These are phyloP conservation scores for Catostomus latipinnis DNA, from an alignment of 2,797 vertebrate species.

Conservation along the genomic window DNA sequence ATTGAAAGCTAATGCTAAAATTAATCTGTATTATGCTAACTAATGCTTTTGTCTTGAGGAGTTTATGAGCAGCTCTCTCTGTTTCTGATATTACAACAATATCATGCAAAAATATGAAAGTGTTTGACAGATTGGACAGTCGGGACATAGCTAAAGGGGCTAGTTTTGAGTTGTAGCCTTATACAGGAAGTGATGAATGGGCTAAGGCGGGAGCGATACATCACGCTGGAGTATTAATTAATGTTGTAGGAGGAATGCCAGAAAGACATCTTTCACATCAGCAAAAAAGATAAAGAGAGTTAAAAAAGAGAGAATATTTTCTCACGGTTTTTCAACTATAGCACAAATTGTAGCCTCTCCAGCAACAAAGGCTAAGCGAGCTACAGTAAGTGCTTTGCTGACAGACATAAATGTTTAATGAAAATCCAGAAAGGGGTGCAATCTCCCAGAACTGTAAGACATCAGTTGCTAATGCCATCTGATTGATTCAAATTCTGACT, in stretches of 20 bases:
- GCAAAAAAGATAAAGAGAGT: slow-evolving; percentile 62
- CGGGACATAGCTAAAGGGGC: slow-evolving; percentile 55
- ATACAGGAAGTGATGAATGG: slow-evolving; percentile 78
- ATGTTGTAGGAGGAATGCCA: slow-evolving; percentile 77
- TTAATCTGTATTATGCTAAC: slow-evolving; percentile 55
- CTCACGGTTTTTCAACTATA: slow-evolving; percentile 45
- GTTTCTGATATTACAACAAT: slow-evolving; percentile 33
- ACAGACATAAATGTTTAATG: slow-evolving; percentile 47
- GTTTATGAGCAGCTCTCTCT: slow-evolving; percentile 10
- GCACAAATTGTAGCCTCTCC: slow-evolving; percentile 51
- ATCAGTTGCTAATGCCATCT: background rate
- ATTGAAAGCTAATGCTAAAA: slow-evolving; percentile 61
- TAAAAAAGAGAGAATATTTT: background rate
- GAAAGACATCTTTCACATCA: slow-evolving; percentile 73
- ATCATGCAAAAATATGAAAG: slow-evolving; percentile 11
- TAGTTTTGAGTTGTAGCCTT: slow-evolving; percentile 63
- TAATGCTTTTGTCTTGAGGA: slow-evolving; percentile 13
- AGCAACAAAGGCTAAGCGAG: slow-evolving; percentile 26
- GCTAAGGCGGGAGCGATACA: slow-evolving; percentile 76
- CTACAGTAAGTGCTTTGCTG: slow-evolving; percentile 50
- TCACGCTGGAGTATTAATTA: slow-evolving; percentile 80
- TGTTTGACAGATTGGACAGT: slow-evolving; percentile 53
- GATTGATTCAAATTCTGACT: background rate
- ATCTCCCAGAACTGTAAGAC: slow-evolving; percentile 1
- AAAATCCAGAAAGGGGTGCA: slow-evolving; percentile 24